phyloP scores from a whole-genome alignment of 2,888 invertebrate species.

The Pristionchus exspectatus region DNA sequence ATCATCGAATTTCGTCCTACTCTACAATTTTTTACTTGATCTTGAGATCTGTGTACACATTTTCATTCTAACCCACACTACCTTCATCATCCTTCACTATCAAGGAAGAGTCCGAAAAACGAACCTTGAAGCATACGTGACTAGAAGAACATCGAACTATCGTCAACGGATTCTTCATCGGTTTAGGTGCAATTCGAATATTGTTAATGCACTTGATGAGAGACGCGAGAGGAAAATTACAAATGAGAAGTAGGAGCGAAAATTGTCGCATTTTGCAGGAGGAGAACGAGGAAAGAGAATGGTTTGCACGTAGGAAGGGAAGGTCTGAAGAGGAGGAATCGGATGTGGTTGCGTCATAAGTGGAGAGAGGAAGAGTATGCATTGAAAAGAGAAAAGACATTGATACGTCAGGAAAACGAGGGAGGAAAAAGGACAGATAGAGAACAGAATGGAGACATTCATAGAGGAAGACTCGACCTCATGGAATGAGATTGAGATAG shows the following conservation, averaged over 20 bases:
- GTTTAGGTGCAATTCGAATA: slow-evolving; percentile 1
- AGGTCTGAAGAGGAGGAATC: background rate
- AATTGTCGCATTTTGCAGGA: slow-evolving; percentile 6
- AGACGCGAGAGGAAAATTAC: background rate
- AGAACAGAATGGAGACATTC: slow-evolving; percentile 2
- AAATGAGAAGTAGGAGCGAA: background rate
- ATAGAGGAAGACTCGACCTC: no score
- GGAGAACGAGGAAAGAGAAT: background rate
- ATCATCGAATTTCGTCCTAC: background rate
- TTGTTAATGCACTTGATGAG: slow-evolving; percentile 34
- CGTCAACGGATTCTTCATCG: background rate
- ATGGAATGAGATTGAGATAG: background rate
- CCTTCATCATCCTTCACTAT: background rate
- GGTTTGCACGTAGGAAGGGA: background rate
- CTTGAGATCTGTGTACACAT: background rate
- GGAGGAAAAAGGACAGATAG: slow-evolving; percentile 32
- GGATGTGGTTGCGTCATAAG: background rate
- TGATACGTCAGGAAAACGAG: background rate
- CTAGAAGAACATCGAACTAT: background rate
- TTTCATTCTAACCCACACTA: background rate
- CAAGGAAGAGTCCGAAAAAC: background rate
- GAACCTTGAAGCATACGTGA: slow-evolving; percentile 5
- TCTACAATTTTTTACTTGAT: background rate
- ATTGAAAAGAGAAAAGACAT: background rate
- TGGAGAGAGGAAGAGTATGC: slow-evolving; percentile 4